Percentiles rank a stretch among this genome's conserved stretches.
Conservation (phyloP, 2,888 invertebrate species). For the Cheilosia soror region DNA sequence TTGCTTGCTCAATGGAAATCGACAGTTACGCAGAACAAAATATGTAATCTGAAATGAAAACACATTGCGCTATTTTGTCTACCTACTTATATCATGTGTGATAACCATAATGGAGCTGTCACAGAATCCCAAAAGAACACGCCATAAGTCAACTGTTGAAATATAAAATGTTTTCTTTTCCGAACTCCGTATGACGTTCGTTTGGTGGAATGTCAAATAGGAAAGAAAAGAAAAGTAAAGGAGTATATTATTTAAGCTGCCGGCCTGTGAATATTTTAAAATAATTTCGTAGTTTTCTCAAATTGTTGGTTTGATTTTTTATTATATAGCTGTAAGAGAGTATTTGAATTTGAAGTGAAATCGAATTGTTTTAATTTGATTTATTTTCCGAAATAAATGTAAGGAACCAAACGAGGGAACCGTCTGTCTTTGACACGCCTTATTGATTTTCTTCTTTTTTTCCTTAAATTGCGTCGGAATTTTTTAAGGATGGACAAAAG, state of each 20-base stretch:
- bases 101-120: too few relatives aligned
- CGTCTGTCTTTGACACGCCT: constrained; percentile 58
- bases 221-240: background rate
- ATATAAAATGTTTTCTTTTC: background rate
- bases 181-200: too few relatives aligned
- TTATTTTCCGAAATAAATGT: background rate
- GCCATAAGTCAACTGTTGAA: background rate
- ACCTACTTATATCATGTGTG: too few relatives aligned
- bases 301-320: background rate
- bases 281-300: background rate
- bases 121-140: too few relatives aligned
- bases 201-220: background rate
- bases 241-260: background rate
- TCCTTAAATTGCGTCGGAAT: background rate
- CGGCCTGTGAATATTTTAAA: background rate
- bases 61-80: too few relatives aligned
- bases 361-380: background rate
- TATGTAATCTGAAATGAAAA: too few relatives aligned
- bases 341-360: background rate
- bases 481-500: constrained; percentile 80
- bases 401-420: background rate
- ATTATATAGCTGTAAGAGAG: too few relatives aligned
- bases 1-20: too few relatives aligned
- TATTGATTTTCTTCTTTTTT: constrained; percentile 62
- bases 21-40: too few relatives aligned